These are phyloP conservation scores for Orientallactaga bullata DNA, from an alignment of 2,113 vertebrate species.

Conservation along the genomic window DNA sequence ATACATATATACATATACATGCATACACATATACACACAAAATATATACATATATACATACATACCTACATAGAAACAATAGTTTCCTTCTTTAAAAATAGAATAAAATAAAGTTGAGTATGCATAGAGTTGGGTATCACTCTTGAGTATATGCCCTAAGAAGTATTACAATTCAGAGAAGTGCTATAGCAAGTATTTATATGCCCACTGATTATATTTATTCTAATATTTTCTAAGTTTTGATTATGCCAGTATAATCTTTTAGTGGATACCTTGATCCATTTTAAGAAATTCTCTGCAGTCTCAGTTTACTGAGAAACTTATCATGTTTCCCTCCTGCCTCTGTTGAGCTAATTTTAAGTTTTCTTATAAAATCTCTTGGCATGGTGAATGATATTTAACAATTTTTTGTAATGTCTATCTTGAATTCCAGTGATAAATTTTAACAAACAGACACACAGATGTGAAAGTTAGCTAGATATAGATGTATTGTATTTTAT, in stretches of 20 bases:
- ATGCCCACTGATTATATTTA: background rate
- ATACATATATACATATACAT: too few relatives aligned
- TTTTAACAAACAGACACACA: background rate
- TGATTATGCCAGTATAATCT: background rate
- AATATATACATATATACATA: too few relatives aligned
- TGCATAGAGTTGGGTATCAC: too few relatives aligned
- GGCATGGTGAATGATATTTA: background rate
- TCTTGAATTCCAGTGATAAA: background rate
- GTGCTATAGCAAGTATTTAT: background rate
- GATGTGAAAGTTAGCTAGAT: background rate
- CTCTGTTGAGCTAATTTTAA: background rate
- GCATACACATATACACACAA: too few relatives aligned
- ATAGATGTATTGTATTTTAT: background rate
- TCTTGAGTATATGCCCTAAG: too few relatives aligned
- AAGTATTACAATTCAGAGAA: background rate
- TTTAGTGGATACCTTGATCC: background rate
- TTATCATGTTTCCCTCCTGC: background rate
- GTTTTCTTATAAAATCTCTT: background rate
- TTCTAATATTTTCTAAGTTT: background rate
- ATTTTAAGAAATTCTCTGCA: background rate
- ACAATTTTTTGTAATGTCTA: background rate
- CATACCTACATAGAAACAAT: too few relatives aligned
- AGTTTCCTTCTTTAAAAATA: too few relatives aligned
- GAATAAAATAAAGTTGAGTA: too few relatives aligned
- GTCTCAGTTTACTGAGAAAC: background rate